Evolutionary conservation across 1,140 invertebrate genomes (phyloP).

Genomic region (Bombyx mandarina): DNA sequence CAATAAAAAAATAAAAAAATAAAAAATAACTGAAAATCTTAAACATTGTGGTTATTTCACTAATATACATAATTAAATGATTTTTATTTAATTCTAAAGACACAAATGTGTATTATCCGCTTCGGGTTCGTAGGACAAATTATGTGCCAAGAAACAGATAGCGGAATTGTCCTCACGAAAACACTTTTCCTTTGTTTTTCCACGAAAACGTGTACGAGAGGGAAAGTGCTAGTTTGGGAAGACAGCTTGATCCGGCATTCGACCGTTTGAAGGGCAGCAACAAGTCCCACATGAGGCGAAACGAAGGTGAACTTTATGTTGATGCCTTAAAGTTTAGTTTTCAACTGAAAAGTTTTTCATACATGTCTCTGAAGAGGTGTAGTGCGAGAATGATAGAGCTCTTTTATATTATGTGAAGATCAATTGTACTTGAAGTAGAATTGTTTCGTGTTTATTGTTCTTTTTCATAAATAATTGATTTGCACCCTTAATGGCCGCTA

Average conservation of each 20-base stretch:
- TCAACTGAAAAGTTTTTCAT: conserved; percentile 18
- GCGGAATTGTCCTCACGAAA: conserved; percentile 33
- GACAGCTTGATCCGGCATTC: conserved; percentile 49
- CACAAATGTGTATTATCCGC: conserved; percentile 13
- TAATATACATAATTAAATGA: too few relatives aligned
- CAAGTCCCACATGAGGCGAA: conserved; percentile 29
- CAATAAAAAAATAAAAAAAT: too few relatives aligned
- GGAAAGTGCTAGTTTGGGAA: conserved; percentile 44
- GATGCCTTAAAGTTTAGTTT: conserved; percentile 19
- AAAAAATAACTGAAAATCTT: too few relatives aligned
- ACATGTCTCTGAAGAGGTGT: conserved; percentile 24
- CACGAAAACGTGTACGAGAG: conserved; percentile 17
- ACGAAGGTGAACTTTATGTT: conserved; percentile 24
- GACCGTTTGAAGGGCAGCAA: conserved; percentile 37
- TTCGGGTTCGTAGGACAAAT: conserved; percentile 40
- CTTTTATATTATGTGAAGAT: conserved; percentile 2
- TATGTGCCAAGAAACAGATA: conserved; percentile 38
- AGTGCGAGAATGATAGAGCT: conserved; percentile 36
- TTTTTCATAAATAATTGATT: neutral
- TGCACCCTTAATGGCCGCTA: too few relatives aligned
- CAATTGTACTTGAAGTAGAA: neutral
- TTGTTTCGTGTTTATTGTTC: neutral
- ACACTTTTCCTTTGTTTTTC: conserved; percentile 47
- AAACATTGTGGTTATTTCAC: too few relatives aligned
- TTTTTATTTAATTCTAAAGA: too few relatives aligned